Evolutionary conservation across 1,140 invertebrate species (phyloP).

Genomic region (Calycopis cecrops): DNA sequence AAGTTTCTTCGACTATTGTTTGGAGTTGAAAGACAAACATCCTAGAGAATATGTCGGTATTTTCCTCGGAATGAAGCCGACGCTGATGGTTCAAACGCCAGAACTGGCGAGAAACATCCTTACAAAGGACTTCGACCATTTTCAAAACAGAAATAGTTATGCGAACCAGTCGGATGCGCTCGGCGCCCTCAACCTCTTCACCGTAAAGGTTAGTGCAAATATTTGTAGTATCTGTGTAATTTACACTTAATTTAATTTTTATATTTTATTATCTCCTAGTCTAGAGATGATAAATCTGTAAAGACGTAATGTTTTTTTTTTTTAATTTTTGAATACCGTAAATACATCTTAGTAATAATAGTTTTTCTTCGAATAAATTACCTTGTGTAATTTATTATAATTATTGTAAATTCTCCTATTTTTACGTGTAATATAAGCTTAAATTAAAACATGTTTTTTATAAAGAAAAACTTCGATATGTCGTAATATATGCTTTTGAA

Average conservation of each 20-base stretch:
- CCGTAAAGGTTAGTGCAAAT: conserved; percentile 41
- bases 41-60: conserved; percentile 42
- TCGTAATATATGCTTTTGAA: too few species aligned
- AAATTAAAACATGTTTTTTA: too few species aligned
- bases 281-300: too few species aligned
- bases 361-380: too few species aligned
- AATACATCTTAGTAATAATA: too few species aligned
- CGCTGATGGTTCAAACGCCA: conserved; percentile 44
- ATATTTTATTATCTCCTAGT: neutral
- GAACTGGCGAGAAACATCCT: conserved; percentile 42
- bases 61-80: conserved; percentile 41
- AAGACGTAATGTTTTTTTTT: too few species aligned
- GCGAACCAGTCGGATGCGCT: conserved; percentile 40
- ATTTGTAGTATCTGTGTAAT: too few species aligned
- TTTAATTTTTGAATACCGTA: too few species aligned
- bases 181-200: conserved; percentile 52
- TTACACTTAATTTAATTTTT: neutral
- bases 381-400: too few species aligned
- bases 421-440: too few species aligned
- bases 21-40: conserved; percentile 35
- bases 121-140: conserved; percentile 44
- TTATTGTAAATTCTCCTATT: too few species aligned
- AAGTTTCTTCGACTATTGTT: conserved; percentile 42
- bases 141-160: conserved; percentile 45
- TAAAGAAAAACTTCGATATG: too few species aligned